Percentiles rank a stretch among this genome's conserved stretches.
phyloP scores from a whole-genome alignment of 2,113 vertebrate genomes.

The Oreochromis spilurus region DNA sequence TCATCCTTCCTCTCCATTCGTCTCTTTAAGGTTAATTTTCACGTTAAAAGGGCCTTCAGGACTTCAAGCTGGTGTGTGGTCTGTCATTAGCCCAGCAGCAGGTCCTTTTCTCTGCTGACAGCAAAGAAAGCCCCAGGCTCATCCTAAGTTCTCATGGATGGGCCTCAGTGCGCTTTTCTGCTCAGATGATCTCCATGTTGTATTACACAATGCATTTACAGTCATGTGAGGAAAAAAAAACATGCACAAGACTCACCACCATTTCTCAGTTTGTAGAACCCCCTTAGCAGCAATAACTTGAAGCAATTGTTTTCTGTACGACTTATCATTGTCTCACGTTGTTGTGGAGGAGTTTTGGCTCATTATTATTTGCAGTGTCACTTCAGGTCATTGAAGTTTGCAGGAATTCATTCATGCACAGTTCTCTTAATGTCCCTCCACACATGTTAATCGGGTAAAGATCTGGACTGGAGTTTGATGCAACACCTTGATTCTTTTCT shows the following conservation, averaged over 20 bases:
- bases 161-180: conserved; percentile 9
- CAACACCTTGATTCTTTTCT: background rate
- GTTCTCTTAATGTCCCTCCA: background rate
- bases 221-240: background rate
- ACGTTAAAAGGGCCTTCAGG: background rate
- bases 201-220: background rate
- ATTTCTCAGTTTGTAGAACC: background rate
- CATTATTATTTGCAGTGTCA: background rate
- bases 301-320: background rate
- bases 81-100: conserved; percentile 58
- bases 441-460: background rate
- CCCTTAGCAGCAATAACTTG: background rate
- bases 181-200: background rate
- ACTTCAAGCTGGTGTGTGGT: background rate
- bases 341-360: background rate
- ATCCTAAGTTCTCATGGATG: conserved; percentile 31
- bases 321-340: background rate
- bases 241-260: background rate
- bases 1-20: background rate
- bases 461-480: background rate
- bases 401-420: background rate
- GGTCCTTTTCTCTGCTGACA: conserved; percentile 42
- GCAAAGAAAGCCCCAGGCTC: conserved; percentile 37
- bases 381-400: background rate
- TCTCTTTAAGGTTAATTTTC: background rate